Conservation (phyloP, 1,140 invertebrate species). For the Lordiphosa mommai region DNA sequence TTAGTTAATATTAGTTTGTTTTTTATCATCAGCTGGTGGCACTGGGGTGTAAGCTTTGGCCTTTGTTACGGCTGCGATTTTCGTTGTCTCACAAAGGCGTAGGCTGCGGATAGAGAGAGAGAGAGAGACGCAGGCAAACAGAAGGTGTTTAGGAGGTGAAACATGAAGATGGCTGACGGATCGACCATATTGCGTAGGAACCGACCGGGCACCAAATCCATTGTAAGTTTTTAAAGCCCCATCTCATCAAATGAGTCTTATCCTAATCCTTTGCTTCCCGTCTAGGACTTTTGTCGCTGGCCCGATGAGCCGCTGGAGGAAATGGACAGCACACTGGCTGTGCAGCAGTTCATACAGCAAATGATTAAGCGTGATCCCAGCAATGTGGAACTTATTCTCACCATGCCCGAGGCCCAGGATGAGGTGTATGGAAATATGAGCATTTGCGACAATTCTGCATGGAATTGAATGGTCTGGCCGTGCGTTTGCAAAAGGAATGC, state of each 20-base stretch:
- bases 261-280: neutral
- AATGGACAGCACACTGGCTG: conserved; percentile 99
- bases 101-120: conserved; percentile 20
- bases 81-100: conserved; percentile 40
- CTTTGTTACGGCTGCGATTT: conserved; percentile 8
- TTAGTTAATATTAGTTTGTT: neutral
- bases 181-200: conserved; percentile 90
- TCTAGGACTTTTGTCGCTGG: conserved; percentile 97
- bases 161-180: conserved; percentile 91
- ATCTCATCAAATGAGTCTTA: conserved; percentile 26
- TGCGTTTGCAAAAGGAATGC: conserved; percentile 95
- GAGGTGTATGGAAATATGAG: conserved; percentile 99
- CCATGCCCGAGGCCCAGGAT: conserved; percentile 97
- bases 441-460: conserved; percentile 99
- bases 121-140: too few relatives aligned
- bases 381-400: conserved; percentile 96
- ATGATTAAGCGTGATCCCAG: conserved; percentile 95
- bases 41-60: neutral
- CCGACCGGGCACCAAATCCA: conserved; percentile 92
- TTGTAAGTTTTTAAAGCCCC: conserved; percentile 84
- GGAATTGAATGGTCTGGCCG: conserved; percentile 98
- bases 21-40: conserved; percentile 16
- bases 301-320: conserved; percentile 99
- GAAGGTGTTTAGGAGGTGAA: conserved; percentile 54
- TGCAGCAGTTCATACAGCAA: conserved; percentile 99